Evolutionary conservation across 2,888 invertebrate genomes (phyloP).

Genomic region (Drosophila vallismaia): DNA sequence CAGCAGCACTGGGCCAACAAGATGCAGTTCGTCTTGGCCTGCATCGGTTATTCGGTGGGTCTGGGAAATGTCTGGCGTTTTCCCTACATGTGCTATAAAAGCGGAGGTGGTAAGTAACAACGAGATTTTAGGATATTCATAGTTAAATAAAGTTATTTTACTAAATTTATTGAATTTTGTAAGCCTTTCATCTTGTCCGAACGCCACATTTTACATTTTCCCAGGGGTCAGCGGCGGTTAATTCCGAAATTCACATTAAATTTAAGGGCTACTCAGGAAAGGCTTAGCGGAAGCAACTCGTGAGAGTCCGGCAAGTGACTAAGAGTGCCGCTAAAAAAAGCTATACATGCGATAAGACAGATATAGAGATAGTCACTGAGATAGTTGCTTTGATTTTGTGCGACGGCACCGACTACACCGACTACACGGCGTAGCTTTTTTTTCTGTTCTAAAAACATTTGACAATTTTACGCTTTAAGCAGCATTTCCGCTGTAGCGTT

Average conservation of each 20-base stretch:
- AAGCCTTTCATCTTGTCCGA: neutral
- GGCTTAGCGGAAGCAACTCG: slow-evolving; percentile 31
- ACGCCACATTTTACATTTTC: neutral
- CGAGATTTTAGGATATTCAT: neutral
- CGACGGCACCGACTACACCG: slow-evolving; percentile 7
- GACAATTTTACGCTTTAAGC: slow-evolving; percentile 72
- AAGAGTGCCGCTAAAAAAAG: slow-evolving; percentile 29
- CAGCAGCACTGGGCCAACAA: slow-evolving; percentile 95
- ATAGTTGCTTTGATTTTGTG: slow-evolving; percentile 54
- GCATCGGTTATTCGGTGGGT: slow-evolving; percentile 94
- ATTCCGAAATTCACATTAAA: slow-evolving; percentile 12
- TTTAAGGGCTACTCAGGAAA: slow-evolving; percentile 8
- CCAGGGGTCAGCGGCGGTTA: slow-evolving; percentile 21
- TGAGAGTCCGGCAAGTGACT: slow-evolving; percentile 27
- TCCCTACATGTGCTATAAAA: slow-evolving; percentile 95
- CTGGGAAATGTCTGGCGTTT: slow-evolving; percentile 96
- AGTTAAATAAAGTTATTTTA: neutral
- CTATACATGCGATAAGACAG: slow-evolving; percentile 30
- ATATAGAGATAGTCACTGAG: slow-evolving; percentile 15
- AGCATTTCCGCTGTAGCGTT: slow-evolving; percentile 72
- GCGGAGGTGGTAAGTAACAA: slow-evolving; percentile 91
- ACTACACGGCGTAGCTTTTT: slow-evolving; percentile 5
- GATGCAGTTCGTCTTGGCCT: slow-evolving; percentile 94
- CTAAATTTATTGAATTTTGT: neutral
- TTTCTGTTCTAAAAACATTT: slow-evolving; percentile 45